Conservation (phyloP, 2,113 vertebrate species). For the Myotis davidii region DNA sequence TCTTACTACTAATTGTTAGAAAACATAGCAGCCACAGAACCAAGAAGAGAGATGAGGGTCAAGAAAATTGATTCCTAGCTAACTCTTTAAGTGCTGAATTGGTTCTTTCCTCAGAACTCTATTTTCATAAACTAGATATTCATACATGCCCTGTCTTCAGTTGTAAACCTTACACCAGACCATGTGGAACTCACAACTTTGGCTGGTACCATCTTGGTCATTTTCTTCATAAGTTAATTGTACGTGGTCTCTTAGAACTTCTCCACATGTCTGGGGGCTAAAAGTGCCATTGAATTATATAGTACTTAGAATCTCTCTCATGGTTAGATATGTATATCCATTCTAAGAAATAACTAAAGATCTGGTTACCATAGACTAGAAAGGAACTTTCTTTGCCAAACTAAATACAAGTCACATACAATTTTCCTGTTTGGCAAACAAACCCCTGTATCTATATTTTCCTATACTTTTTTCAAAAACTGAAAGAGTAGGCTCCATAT, state of each 20-base stretch:
- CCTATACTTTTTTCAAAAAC: neutral
- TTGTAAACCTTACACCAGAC: neutral
- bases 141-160: neutral
- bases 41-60: neutral
- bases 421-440: neutral
- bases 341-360: constrained; percentile 35
- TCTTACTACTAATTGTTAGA: neutral
- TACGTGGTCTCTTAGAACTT: neutral
- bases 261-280: neutral
- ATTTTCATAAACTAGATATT: neutral
- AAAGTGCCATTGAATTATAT: neutral
- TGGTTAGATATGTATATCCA: neutral
- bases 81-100: neutral
- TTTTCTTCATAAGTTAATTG: neutral
- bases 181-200: neutral
- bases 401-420: constrained; percentile 19
- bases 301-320: neutral
- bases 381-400: constrained; percentile 23
- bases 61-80: neutral
- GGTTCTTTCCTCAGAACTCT: neutral
- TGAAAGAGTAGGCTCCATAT: neutral
- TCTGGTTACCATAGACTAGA: neutral
- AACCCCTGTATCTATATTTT: neutral
- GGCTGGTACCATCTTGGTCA: neutral
- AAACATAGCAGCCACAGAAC: neutral